phyloP scores from a whole-genome alignment of 2,113 vertebrate genomes.

The Odocoileus virginianus region DNA sequence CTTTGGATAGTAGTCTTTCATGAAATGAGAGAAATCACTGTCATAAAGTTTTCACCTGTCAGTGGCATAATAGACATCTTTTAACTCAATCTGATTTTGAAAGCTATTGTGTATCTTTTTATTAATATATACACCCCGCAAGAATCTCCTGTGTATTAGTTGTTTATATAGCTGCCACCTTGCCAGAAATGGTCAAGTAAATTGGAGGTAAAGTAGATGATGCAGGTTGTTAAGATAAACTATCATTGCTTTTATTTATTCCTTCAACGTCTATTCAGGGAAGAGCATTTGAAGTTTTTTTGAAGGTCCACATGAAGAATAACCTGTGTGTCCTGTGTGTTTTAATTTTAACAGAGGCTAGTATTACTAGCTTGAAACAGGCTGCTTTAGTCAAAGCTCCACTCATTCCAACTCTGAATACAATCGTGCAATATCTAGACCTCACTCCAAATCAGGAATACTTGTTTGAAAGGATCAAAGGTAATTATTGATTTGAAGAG shows the following conservation, averaged over 20 bases:
- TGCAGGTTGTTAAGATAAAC: not conserved
- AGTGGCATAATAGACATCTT: not conserved
- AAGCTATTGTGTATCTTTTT: not conserved
- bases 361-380: slow-evolving; percentile 95
- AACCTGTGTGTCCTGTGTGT: not conserved
- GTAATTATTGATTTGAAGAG: slow-evolving; percentile 64
- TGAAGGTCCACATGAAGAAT: not conserved
- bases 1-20: not conserved
- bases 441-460: slow-evolving; percentile 96
- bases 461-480: slow-evolving; percentile 93
- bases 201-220: not conserved
- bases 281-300: not conserved
- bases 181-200: not conserved
- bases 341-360: slow-evolving; percentile 86
- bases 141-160: not conserved
- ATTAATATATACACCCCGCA: not conserved
- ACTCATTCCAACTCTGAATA: slow-evolving; percentile 90
- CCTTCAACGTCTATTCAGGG: not conserved
- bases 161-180: not conserved
- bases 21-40: not conserved
- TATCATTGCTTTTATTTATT: not conserved
- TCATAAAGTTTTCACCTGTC: not conserved
- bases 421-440: slow-evolving; percentile 94
- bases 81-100: not conserved
- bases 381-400: slow-evolving; percentile 93